Base-by-base conservation (phyloP, 2,888 invertebrate species). In the Adelognathus sp. region DNA sequence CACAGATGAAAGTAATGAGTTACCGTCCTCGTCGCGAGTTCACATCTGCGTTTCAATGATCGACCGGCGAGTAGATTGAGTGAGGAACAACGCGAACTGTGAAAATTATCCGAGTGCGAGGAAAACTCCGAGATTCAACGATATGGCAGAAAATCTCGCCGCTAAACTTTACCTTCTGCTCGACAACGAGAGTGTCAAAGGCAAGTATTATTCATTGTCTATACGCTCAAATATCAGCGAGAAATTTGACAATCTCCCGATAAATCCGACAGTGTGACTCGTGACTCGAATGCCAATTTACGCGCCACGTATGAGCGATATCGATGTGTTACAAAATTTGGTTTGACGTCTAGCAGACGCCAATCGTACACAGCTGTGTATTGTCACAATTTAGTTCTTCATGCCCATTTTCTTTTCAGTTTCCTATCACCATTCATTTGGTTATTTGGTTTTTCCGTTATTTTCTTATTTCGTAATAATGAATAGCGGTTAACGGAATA, bases 101-200 rank as follows among this genome's bases (percentile, higher is more conserved):
- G 29, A 76, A 64, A 70, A 33, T 31, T 18, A 64, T 36, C 46
- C 46, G 52, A 69, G 36, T 16, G 50, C 9, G 16, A 44, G 36
- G 24, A 44, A 56, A 4, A 24, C 50, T 9, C 24, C n/a, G n/a
- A n/a, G 21, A 24, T 1, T 21, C 50, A 33, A n/a, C 76, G 63
- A 79, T 58, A 91, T 91, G 90, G 86, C 89, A 84, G 90, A 90
- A 75, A 91, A 91, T 86, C 88, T 91, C 31, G 90, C 91, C 77
- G 90, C 88, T 3, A 91, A 90, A 80, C 86, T 91, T 81, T 90
- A 86, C 81, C 86, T 86, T 72, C 87, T 89, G 79, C 75, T 91
- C 64, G 86, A 86, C 33, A 87, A 89, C 69, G 85, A 87, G 66
- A 84, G 84, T 39, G 84, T 81, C 14, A 85, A 86, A 82, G 91